Evolutionary conservation across 2,797 vertebrate species (phyloP).

Genomic region (Amniataba percoides): DNA sequence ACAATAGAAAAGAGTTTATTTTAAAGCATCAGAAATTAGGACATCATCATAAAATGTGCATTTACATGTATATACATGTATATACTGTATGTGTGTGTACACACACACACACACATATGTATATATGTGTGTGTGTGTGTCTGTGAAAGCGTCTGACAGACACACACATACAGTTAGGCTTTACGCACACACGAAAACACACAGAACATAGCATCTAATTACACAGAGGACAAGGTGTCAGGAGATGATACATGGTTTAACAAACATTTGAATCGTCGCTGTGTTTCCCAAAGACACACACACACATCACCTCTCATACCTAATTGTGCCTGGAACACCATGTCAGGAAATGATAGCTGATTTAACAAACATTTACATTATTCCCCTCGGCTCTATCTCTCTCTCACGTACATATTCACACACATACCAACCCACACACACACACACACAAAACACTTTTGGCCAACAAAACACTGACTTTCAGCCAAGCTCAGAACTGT

Average conservation of each 20-base stretch:
- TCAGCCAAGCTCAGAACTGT: slow-evolving; percentile 39
- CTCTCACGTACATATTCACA: not conserved
- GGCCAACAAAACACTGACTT: slow-evolving; percentile 39
- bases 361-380: slow-evolving; percentile 59
- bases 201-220: slow-evolving; percentile 38
- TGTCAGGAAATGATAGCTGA: slow-evolving; percentile 52
- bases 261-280: slow-evolving; percentile 37
- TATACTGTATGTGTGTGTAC: not conserved
- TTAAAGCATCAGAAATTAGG: not conserved
- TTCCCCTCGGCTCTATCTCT: not conserved
- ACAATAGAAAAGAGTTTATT: not conserved
- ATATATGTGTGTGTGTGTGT: not conserved
- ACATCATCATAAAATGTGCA: not conserved
- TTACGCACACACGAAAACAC: not conserved
- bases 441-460: not conserved
- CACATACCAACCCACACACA: not conserved
- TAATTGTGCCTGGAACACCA: slow-evolving; percentile 38
- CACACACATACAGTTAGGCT: not conserved
- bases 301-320: slow-evolving; percentile 22
- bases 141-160: not conserved
- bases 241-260: slow-evolving; percentile 36
- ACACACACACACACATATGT: not conserved
- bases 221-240: slow-evolving; percentile 45
- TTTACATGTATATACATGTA: not conserved
- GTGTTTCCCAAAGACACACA: slow-evolving; percentile 7